Evolutionary conservation across 1,140 invertebrate genomes (phyloP).

Genomic region (Lepidurus apus): DNA sequence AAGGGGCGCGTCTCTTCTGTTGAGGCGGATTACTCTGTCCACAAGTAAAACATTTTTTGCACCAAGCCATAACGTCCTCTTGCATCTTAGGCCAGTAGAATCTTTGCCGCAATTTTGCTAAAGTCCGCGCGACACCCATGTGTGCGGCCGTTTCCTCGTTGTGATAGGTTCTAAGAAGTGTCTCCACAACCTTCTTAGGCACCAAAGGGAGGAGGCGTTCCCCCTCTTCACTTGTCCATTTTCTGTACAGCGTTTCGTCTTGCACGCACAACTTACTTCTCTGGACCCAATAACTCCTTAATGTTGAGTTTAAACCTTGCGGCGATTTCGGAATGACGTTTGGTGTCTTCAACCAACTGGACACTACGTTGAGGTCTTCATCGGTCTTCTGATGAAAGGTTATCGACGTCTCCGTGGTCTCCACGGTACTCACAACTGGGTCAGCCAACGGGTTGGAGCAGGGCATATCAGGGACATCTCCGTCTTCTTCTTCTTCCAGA

Average conservation of each 20-base stretch:
- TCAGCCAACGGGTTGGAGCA: not conserved
- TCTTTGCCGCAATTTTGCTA: conserved; percentile 3
- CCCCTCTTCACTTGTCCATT: conserved; percentile 4
- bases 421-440: not conserved
- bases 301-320: not conserved
- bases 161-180: not conserved
- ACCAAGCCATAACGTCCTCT: conserved; percentile 4
- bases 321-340: not conserved
- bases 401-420: not conserved
- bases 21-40: conserved; percentile 4
- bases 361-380: not conserved
- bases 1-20: not conserved
- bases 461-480: conserved; percentile 4
- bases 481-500: not conserved
- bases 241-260: not conserved
- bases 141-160: conserved; percentile 13
- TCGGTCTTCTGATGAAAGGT: not conserved
- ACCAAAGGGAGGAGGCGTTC: not conserved
- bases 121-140: conserved; percentile 24
- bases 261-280: not conserved
- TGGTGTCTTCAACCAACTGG: not conserved
- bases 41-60: not conserved
- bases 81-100: not conserved
- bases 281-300: not conserved
- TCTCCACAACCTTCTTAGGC: not conserved